Percentiles rank a stretch among this genome's conserved stretches.
phyloP scores from a whole-genome alignment of 1,140 invertebrate genomes.

The Tribolium madens region DNA sequence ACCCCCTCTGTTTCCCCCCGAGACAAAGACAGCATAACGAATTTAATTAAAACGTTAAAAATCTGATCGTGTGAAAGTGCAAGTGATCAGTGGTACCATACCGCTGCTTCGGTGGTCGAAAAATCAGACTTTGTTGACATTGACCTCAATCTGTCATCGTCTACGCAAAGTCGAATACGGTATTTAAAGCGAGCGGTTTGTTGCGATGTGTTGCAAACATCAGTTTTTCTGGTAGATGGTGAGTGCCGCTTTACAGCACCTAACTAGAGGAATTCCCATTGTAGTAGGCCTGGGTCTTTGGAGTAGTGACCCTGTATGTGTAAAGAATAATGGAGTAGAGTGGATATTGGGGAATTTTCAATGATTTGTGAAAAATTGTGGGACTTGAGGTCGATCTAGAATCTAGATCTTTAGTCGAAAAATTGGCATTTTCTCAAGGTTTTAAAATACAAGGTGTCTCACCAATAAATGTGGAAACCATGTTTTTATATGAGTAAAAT shows the following conservation, averaged over 20 bases:
- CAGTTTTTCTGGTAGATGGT: not conserved
- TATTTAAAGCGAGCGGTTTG: not conserved
- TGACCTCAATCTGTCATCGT: conserved; percentile 35
- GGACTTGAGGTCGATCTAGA: not conserved
- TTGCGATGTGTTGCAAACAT: not conserved
- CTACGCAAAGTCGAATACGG: not conserved
- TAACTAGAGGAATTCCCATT: conserved; percentile 17
- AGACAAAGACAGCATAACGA: not conserved
- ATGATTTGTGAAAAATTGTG: not conserved
- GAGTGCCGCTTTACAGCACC: not conserved
- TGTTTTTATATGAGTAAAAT: too few species aligned
- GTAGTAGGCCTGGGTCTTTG: not conserved
- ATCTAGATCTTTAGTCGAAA: not conserved
- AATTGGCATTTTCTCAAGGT: too few species aligned
- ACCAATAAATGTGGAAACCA: too few species aligned
- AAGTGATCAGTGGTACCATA: not conserved
- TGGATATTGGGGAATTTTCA: conserved; percentile 15
- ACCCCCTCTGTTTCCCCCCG: not conserved
- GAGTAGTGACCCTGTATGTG: conserved; percentile 15
- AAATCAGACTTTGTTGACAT: conserved; percentile 14
- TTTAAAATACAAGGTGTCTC: too few species aligned
- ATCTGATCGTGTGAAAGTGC: conserved; percentile 31
- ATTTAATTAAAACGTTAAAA: not conserved
- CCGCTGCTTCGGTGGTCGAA: not conserved
- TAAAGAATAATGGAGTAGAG: conserved; percentile 7